Evolutionary conservation across 1,140 invertebrate species (phyloP).

Genomic region (Eueides isabella): DNA sequence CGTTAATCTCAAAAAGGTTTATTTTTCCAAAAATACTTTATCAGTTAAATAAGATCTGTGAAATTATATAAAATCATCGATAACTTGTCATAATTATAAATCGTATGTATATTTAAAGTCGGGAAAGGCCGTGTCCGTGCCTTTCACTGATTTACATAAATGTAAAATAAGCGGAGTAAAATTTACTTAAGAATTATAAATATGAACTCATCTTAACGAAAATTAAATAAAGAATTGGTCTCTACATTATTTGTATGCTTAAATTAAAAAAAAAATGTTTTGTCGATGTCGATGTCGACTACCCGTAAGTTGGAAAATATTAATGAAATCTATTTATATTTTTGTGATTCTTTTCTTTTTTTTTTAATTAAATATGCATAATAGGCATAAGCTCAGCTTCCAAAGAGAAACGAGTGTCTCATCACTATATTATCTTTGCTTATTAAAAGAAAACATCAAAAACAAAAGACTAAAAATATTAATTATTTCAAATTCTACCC

Average conservation of each 20-base stretch:
- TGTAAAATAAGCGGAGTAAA: too few relatives aligned
- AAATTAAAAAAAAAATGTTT: too few relatives aligned
- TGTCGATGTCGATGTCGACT: too few relatives aligned
- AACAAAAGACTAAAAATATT: not conserved
- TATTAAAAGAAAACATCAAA: not conserved
- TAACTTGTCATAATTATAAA: constrained; percentile 1
- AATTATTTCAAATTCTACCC: not conserved
- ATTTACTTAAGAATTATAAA: not conserved
- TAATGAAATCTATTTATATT: too few relatives aligned
- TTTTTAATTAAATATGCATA: too few relatives aligned
- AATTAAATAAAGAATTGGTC: not conserved
- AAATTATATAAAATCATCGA: not conserved
- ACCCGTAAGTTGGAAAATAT: too few relatives aligned
- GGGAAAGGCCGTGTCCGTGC: not conserved
- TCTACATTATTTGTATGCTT: not conserved
- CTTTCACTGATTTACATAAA: not conserved
- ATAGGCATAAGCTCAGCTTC: too few relatives aligned
- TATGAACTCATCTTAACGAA: too few relatives aligned
- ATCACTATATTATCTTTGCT: not conserved
- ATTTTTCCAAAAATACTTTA: not conserved
- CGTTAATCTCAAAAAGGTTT: not conserved
- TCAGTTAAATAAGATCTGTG: not conserved
- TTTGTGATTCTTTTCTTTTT: too few relatives aligned
- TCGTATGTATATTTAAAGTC: not conserved
- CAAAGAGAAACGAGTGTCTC: not conserved